Conservation (phyloP, 2,113 vertebrate genomes). For the Hipposideros armiger region DNA sequence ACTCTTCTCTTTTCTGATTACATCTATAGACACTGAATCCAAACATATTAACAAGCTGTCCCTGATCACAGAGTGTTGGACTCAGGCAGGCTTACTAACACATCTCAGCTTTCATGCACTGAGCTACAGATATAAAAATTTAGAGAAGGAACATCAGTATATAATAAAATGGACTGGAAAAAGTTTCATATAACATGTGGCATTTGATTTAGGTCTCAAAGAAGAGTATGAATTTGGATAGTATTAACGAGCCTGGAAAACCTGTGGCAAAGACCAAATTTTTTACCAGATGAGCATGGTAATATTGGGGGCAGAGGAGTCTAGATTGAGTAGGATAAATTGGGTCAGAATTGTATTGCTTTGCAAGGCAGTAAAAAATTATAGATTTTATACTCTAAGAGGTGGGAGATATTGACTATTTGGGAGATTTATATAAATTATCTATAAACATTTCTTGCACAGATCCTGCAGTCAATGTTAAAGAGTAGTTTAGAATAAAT, state of each 20-base stretch:
- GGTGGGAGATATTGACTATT: not conserved
- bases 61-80: not conserved
- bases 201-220: not conserved
- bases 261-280: not conserved
- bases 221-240: not conserved
- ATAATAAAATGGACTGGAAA: not conserved
- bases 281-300: not conserved
- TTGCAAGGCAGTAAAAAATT: not conserved
- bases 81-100: not conserved
- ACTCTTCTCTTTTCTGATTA: not conserved
- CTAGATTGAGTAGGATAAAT: not conserved
- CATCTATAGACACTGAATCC: not conserved
- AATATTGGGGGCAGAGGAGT: not conserved
- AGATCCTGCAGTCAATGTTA: not conserved
- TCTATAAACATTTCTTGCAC: not conserved
- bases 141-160: not conserved
- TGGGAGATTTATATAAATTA: conserved; percentile 12
- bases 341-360: conserved; percentile 28
- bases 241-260: not conserved
- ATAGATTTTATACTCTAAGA: not conserved
- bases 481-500: conserved; percentile 4
- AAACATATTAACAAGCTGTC: not conserved
- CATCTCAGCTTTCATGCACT: not conserved
- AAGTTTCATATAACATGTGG: not conserved
- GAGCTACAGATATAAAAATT: not conserved